Conservation (phyloP, 2,113 vertebrate species). For the Corythornis madagascariensis region DNA sequence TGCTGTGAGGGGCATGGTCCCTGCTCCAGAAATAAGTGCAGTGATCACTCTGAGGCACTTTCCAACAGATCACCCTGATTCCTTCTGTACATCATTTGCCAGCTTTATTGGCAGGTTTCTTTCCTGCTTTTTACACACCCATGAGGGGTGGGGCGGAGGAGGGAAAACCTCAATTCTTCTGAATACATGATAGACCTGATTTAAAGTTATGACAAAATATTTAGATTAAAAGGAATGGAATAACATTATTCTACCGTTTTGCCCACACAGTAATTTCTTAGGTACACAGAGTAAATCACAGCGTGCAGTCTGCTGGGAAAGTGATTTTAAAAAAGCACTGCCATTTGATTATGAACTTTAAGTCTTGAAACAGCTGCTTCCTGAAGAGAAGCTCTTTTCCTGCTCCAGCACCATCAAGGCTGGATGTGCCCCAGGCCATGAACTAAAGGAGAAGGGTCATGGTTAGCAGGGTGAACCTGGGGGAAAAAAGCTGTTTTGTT, state of each 20-base stretch:
- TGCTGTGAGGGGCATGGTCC: not conserved
- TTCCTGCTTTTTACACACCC: not conserved
- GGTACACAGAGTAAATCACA: constrained; percentile 21
- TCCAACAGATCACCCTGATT: not conserved
- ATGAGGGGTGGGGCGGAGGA: not conserved
- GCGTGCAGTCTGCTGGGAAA: not conserved
- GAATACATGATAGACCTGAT: not conserved
- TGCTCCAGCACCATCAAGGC: fast-evolving
- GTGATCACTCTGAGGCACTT: not conserved
- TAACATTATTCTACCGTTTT: constrained; percentile 8
- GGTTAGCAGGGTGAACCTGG: not conserved
- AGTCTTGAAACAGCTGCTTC: not conserved
- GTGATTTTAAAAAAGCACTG: not conserved
- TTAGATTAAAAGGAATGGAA: constrained; percentile 14
- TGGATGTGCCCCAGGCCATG: fast-evolving
- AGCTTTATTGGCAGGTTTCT: not conserved
- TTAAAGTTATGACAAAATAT: constrained; percentile 54
- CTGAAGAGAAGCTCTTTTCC: not conserved
- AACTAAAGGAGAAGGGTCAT: not conserved
- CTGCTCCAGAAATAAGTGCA: not conserved
- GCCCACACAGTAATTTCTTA: constrained; percentile 18
- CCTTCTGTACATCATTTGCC: not conserved
- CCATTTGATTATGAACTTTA: not conserved
- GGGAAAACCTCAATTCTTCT: not conserved
- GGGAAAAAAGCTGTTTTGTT: not conserved